Evolutionary conservation across 2,797 vertebrate species (phyloP).

Genomic region (Rhabdophis nuchalis): DNA sequence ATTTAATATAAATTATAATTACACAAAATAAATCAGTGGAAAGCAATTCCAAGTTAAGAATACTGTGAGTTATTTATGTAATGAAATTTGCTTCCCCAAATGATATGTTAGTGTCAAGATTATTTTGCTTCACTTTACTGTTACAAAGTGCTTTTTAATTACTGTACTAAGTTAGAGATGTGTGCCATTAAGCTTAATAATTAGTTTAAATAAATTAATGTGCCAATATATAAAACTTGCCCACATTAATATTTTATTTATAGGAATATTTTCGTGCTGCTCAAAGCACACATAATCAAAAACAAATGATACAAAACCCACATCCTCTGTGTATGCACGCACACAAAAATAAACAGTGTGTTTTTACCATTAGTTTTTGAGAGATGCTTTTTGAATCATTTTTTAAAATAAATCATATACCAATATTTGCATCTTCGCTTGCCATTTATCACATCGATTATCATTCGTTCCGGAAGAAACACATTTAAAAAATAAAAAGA

Average conservation of each 20-base stretch:
- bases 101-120: not conserved
- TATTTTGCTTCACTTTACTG: constrained; percentile 7
- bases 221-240: constrained; percentile 32
- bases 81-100: not conserved
- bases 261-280: not conserved
- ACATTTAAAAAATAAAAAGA: not conserved
- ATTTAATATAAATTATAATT: not conserved
- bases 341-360: not conserved
- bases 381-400: not conserved
- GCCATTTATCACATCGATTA: not conserved
- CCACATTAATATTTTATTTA: constrained; percentile 28
- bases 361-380: not conserved
- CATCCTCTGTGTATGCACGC: not conserved
- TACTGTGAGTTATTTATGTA: not conserved
- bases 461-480: not conserved
- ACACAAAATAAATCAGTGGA: constrained; percentile 1
- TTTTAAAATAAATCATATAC: not conserved
- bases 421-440: not conserved
- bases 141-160: not conserved
- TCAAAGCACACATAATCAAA: constrained; percentile 5
- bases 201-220: constrained; percentile 2
- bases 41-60: not conserved
- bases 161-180: not conserved
- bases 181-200: not conserved
- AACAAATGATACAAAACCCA: not conserved